Percentiles rank a stretch among this genome's conserved stretches.
Evolutionary conservation across 2,113 vertebrate genomes (phyloP).

Genomic region (Emydocephalus ijimae): DNA sequence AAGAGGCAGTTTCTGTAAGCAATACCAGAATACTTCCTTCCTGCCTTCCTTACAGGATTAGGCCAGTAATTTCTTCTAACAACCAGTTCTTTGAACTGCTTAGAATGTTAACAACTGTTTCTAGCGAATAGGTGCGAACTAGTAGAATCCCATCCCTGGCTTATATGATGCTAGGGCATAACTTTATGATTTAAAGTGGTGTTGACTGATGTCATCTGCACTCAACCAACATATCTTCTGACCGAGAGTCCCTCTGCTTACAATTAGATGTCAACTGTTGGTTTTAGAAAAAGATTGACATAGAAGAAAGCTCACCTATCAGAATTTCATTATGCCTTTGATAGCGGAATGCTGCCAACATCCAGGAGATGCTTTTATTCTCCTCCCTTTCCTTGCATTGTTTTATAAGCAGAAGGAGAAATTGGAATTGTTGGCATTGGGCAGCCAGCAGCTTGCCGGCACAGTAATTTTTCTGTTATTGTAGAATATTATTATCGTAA

Average conservation of each 20-base stretch:
- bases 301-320: neutral
- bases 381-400: neutral
- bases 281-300: neutral
- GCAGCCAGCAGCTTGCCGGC: conserved; percentile 23
- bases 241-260: neutral
- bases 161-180: neutral
- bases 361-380: neutral
- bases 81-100: too few relatives aligned
- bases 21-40: too few relatives aligned
- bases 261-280: neutral
- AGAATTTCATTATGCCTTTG: neutral
- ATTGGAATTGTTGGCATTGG: conserved; percentile 29
- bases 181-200: neutral
- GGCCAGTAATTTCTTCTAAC: too few relatives aligned
- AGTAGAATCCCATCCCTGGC: too few relatives aligned
- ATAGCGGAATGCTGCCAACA: neutral
- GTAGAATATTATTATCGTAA: neutral
- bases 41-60: too few relatives aligned
- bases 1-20: too few relatives aligned
- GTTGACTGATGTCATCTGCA: neutral
- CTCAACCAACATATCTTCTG: neutral
- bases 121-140: too few relatives aligned
- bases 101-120: too few relatives aligned
- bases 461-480: conserved; percentile 11
- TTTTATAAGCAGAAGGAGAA: conserved; percentile 17